phyloP scores from a whole-genome alignment of 2,888 invertebrate genomes.

The Labia minor region DNA sequence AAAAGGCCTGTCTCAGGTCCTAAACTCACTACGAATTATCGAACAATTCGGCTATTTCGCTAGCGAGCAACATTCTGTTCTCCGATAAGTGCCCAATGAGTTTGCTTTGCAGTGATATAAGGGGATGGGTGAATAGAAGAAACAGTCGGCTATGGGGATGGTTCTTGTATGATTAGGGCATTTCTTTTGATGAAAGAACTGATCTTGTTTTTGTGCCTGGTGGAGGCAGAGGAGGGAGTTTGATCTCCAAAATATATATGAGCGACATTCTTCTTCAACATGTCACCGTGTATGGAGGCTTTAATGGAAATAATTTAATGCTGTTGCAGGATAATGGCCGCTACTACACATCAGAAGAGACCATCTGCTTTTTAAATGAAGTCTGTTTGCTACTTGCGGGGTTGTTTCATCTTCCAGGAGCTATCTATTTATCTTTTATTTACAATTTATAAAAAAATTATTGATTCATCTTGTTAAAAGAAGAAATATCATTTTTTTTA shows the following conservation, averaged over 20 bases:
- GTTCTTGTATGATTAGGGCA: background rate
- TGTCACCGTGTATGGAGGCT: background rate
- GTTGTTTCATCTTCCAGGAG: too few relatives aligned
- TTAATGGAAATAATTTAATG: background rate
- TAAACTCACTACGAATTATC: conserved; percentile 21
- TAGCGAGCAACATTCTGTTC: conserved; percentile 23
- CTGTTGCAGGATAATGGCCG: too few relatives aligned
- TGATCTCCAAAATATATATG: background rate
- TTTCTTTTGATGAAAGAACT: background rate
- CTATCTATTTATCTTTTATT: too few relatives aligned
- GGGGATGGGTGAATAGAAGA: background rate
- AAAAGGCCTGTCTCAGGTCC: conserved; percentile 20
- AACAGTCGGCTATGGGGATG: background rate
- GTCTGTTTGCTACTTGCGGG: too few relatives aligned
- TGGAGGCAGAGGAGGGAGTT: background rate
- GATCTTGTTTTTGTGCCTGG: conserved; percentile 7
- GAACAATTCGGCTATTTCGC: conserved; percentile 19
- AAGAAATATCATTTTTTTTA: too few relatives aligned
- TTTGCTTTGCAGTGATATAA: conserved; percentile 22
- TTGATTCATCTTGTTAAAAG: too few relatives aligned
- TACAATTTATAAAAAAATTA: too few relatives aligned
- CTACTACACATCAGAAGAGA: too few relatives aligned
- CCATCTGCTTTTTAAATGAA: too few relatives aligned
- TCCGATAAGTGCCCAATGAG: conserved; percentile 21
- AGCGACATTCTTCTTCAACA: too few relatives aligned